Evolutionary conservation across 1,140 invertebrate species (phyloP).

Genomic region (Berghia stephanieae): DNA sequence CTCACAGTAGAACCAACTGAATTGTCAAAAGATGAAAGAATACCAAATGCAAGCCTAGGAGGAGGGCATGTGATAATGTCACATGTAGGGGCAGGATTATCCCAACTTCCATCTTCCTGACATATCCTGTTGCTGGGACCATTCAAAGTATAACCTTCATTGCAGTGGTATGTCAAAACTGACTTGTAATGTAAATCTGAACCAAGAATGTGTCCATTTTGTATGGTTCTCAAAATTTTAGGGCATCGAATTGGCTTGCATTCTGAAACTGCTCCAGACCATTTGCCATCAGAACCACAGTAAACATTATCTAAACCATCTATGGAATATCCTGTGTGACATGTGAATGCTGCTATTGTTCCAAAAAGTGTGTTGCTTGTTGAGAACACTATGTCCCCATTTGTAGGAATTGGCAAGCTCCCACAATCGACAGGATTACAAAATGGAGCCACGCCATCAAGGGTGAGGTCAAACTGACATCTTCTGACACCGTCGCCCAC

Average conservation of each 20-base stretch:
- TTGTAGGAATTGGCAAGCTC: conserved; percentile 35
- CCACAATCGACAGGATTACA: conserved; percentile 72
- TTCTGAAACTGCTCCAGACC: conserved; percentile 53
- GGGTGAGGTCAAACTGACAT: conserved; percentile 79
- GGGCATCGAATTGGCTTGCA: conserved; percentile 49
- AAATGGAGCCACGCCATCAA: conserved; percentile 80
- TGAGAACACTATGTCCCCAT: conserved; percentile 38
- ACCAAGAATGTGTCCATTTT: conserved; percentile 54
- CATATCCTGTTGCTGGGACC: conserved; percentile 73
- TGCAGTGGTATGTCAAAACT: conserved; percentile 48
- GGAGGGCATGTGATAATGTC: conserved; percentile 46
- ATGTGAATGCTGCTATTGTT: conserved; percentile 68
- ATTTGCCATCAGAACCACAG: conserved; percentile 58
- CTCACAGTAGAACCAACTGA: conserved; percentile 39
- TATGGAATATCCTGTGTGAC: conserved; percentile 64
- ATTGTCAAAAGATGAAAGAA: conserved; percentile 43
- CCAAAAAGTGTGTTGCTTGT: conserved; percentile 47
- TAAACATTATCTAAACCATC: conserved; percentile 48
- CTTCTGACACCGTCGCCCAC: conserved; percentile 54
- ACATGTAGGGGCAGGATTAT: conserved; percentile 68
- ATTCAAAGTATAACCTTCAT: conserved; percentile 44
- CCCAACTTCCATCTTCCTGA: conserved; percentile 82
- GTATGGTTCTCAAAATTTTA: conserved; percentile 42
- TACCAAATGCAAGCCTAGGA: conserved; percentile 41
- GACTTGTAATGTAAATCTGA: conserved; percentile 47